A percentile compares a stretch with the other conserved stretches of the same genome.
Evolutionary conservation across 2,113 vertebrate genomes (phyloP).

Genomic region (Cinclus mexicanus): DNA sequence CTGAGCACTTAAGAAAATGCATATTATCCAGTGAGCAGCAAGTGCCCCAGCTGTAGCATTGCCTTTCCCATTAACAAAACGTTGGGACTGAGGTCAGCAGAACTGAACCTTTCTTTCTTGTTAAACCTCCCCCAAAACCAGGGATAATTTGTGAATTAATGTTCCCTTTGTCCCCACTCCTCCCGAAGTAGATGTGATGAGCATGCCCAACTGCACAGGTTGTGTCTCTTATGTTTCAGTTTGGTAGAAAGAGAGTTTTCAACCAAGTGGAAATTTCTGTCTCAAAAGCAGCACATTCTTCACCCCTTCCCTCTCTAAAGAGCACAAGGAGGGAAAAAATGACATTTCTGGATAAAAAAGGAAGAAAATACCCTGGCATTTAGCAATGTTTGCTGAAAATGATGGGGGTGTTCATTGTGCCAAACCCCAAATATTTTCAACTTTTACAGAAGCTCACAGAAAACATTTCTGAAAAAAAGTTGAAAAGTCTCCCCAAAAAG

Average conservation of each 20-base stretch:
- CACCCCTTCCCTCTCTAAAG: neutral
- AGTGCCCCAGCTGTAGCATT: neutral
- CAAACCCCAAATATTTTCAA: conserved; percentile 30
- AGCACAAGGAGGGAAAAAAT: neutral
- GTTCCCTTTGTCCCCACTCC: neutral
- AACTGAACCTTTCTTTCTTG: neutral
- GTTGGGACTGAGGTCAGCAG: neutral
- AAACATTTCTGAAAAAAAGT: neutral
- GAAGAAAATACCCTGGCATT: neutral
- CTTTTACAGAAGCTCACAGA: neutral
- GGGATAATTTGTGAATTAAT: neutral
- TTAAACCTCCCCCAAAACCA: neutral
- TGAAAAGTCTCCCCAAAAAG: neutral
- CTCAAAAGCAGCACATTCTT: neutral
- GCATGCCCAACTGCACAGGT: neutral
- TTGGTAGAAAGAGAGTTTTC: neutral
- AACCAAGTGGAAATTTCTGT: neutral
- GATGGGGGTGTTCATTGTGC: neutral
- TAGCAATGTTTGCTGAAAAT: neutral
- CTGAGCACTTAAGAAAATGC: neutral
- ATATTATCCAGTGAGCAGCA: neutral
- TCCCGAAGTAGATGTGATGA: neutral
- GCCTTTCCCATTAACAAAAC: neutral
- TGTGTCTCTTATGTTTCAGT: neutral
- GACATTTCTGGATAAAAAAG: neutral